Percentiles rank a stretch among this genome's conserved stretches.
These are phyloP conservation scores for Rapana venosa DNA, from an alignment of 2,888 invertebrate genomes.

Conservation along the genomic window DNA sequence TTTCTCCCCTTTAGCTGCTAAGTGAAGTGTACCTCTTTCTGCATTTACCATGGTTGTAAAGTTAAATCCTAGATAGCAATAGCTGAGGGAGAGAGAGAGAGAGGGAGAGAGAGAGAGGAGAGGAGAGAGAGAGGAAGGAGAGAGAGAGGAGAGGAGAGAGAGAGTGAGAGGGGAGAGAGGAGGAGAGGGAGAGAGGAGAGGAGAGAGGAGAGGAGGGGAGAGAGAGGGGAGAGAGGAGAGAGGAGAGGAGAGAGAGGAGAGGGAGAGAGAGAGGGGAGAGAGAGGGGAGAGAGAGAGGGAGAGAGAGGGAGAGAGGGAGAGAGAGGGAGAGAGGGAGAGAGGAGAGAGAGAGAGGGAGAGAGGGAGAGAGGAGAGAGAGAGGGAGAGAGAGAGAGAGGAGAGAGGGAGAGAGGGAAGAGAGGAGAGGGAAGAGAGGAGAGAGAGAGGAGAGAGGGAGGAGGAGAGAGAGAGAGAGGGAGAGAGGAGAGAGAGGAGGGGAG, in stretches of 20 bases:
- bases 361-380: background rate
- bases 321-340: too few relatives aligned
- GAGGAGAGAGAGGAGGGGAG: background rate
- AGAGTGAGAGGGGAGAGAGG: conserved; percentile 34
- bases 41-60: too few relatives aligned
- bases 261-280: conserved; percentile 8
- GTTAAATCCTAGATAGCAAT: too few relatives aligned
- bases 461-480: background rate
- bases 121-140: too few relatives aligned
- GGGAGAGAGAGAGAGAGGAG: background rate
- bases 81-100: too few relatives aligned
- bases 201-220: conserved; percentile 37
- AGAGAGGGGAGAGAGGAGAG: conserved; percentile 37
- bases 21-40: too few relatives aligned
- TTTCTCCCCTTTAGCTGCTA: too few relatives aligned
- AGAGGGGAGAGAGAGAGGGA: background rate
- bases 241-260: background rate
- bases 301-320: background rate
- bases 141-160: background rate
- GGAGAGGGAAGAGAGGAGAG: background rate
- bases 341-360: background rate
- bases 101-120: too few relatives aligned
- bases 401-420: background rate
- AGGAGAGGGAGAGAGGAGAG: background rate
- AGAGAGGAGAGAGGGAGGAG: background rate